Evolutionary conservation across 2,888 invertebrate species (phyloP).

Genomic region (Petrophora chlorosata): DNA sequence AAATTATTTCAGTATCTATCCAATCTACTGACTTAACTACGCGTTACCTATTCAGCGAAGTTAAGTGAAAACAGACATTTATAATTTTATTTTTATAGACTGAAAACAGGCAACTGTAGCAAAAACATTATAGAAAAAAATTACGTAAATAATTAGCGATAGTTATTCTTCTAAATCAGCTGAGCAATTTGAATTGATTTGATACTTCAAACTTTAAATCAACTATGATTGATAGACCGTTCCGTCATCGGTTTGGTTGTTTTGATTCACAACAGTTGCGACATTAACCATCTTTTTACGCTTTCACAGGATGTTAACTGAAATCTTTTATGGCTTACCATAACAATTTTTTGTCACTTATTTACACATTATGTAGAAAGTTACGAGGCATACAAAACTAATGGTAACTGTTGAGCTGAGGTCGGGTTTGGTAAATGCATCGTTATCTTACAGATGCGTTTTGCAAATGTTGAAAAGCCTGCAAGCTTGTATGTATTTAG

Average conservation of each 20-base stretch:
- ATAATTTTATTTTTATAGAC: too few species aligned
- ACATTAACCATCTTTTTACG: constrained; percentile 3
- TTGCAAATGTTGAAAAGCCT: too few species aligned
- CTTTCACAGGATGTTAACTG: constrained; percentile 16
- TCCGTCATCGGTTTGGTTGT: too few species aligned
- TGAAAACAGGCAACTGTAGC: too few species aligned
- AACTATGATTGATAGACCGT: too few species aligned
- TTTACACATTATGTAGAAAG: constrained; percentile 45
- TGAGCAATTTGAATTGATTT: background rate
- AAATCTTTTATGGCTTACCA: constrained; percentile 7
- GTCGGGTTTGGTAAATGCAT: constrained; percentile 7
- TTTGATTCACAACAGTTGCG: background rate
- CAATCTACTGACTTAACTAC: too few species aligned
- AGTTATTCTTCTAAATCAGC: background rate
- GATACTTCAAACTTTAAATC: too few species aligned
- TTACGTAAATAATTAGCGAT: too few species aligned
- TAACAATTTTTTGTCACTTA: constrained; percentile 33
- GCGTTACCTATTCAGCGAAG: too few species aligned
- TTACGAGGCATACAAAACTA: constrained; percentile 36
- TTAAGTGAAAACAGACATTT: too few species aligned
- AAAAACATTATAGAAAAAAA: too few species aligned
- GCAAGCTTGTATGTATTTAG: background rate
- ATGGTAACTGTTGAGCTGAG: constrained; percentile 30
- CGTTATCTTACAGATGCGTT: background rate
- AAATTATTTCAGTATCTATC: background rate